phyloP scores from a whole-genome alignment of 2,797 vertebrate species.

The Coluber constrictor region DNA sequence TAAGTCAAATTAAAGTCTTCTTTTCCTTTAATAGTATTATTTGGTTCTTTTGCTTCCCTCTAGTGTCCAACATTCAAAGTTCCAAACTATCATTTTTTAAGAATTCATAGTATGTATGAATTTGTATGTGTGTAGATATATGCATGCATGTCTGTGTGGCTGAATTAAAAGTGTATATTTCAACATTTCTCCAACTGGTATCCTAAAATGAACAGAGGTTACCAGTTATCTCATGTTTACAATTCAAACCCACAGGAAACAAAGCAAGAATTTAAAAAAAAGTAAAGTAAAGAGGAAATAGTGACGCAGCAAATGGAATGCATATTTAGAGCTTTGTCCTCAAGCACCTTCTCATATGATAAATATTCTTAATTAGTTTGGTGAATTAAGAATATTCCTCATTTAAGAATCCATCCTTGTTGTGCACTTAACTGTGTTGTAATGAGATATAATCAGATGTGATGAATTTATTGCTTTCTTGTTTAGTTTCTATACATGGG shows the following conservation, averaged over 20 bases:
- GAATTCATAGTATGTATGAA: neutral
- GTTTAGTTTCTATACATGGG: neutral
- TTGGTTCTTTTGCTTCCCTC: neutral
- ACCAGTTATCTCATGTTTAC: neutral
- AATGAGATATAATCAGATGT: neutral
- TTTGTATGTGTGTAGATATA: neutral
- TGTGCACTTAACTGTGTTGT: neutral
- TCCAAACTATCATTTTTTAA: neutral
- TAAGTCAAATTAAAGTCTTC: neutral
- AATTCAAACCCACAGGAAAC: neutral
- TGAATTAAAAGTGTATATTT: neutral
- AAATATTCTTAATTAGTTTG: neutral
- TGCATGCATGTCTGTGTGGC: neutral
- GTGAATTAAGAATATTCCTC: neutral
- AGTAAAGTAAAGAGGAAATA: neutral
- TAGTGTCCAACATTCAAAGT: neutral
- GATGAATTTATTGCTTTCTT: neutral
- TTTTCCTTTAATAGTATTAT: neutral
- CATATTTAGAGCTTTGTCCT: neutral
- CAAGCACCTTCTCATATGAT: neutral
- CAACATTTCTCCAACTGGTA: neutral
- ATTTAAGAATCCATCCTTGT: neutral
- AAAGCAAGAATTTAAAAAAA: neutral
- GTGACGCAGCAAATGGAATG: neutral
- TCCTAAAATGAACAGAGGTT: neutral